phyloP scores from a whole-genome alignment of 2,888 invertebrate genomes.

The Dicyrtomina minuta region DNA sequence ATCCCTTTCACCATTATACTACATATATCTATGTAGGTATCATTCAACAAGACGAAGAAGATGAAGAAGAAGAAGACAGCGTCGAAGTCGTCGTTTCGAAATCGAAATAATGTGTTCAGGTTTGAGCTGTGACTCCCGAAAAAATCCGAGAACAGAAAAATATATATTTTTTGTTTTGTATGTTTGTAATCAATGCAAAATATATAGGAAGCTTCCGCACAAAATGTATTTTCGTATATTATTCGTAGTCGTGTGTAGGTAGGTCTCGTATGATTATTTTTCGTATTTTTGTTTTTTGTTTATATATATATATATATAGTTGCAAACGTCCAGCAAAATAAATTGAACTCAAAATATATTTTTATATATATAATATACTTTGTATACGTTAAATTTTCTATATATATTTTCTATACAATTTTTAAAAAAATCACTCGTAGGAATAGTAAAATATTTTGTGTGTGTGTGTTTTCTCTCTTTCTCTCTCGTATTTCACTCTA shows the following conservation, averaged over 20 bases:
- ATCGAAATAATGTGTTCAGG: background rate
- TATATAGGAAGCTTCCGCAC: background rate
- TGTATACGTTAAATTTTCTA: no score
- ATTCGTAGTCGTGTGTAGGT: no score
- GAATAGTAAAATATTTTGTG: background rate
- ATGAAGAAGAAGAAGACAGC: conserved; percentile 2
- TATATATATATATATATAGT: no score
- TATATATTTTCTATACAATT: background rate
- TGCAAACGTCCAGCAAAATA: no score
- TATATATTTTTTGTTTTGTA: conserved; percentile 4
- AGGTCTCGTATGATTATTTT: no score
- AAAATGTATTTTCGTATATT: no score
- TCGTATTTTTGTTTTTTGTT: no score
- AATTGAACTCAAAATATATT: no score
- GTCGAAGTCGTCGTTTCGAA: background rate
- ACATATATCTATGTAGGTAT: background rate
- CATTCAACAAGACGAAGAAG: background rate
- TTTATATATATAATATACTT: no score
- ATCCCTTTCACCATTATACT: background rate
- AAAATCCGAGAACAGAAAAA: no score
- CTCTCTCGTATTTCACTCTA: no score
- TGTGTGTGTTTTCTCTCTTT: background rate
- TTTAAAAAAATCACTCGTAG: background rate
- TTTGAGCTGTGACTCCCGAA: background rate
- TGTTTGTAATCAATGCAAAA: background rate